phyloP scores from a whole-genome alignment of 2,113 vertebrate genomes.

The Tauraco erythrolophus region DNA sequence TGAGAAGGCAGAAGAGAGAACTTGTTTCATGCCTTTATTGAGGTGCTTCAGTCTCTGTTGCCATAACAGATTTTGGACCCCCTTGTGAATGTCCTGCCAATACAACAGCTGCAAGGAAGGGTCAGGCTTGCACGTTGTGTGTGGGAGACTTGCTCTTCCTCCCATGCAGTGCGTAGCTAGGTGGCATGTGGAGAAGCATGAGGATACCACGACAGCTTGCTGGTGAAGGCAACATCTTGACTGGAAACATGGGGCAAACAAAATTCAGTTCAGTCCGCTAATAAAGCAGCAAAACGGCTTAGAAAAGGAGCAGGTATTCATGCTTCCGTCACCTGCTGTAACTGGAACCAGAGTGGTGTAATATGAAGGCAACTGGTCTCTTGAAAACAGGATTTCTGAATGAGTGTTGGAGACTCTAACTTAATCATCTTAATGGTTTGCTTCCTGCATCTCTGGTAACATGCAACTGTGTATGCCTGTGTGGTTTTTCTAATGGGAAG shows the following conservation, averaged over 20 bases:
- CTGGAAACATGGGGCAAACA: neutral
- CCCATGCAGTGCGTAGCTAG: neutral
- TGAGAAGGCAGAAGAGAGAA: neutral
- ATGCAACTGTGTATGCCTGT: neutral
- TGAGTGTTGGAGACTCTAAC: neutral
- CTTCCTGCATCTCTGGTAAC: neutral
- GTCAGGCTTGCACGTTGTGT: neutral
- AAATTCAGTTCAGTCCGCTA: neutral
- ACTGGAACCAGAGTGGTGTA: neutral
- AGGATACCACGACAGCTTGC: neutral
- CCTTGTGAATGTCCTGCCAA: accelerated
- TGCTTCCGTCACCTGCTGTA: neutral
- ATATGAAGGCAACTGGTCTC: neutral
- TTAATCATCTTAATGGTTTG: neutral
- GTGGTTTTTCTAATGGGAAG: neutral
- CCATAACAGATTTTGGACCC: neutral
- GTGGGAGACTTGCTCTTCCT: neutral
- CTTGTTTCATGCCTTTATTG: neutral
- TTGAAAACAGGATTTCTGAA: neutral
- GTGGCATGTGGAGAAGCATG: neutral
- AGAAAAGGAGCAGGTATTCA: neutral
- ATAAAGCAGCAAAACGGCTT: neutral
- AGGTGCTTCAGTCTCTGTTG: neutral
- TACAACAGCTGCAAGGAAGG: neutral
- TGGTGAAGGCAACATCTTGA: neutral